These are phyloP conservation scores for Corticium candelabrum DNA, from an alignment of 37 sponge, comb jelly and placozoan genomes.

Conservation along the genomic window DNA sequence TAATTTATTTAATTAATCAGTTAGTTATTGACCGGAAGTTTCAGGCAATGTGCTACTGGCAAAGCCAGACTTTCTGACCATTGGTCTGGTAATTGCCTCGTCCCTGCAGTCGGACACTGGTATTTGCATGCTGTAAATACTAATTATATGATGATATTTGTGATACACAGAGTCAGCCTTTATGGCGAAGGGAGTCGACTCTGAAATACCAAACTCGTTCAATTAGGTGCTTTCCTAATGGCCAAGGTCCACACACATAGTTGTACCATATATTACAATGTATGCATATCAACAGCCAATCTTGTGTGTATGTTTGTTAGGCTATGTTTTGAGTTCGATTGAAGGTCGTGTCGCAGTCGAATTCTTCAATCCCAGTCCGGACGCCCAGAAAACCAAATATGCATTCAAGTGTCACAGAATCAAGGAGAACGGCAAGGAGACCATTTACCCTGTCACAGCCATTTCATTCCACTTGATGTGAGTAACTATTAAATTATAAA, in stretches of 20 bases:
- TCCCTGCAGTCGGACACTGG: too few species aligned
- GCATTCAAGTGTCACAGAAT: constrained; percentile 98
- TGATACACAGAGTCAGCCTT: constrained; percentile 19
- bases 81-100: too few species aligned
- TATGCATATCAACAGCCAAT: not conserved
- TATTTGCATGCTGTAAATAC: too few species aligned
- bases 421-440: constrained; percentile 81
- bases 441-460: constrained; percentile 87
- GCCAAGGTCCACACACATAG: constrained; percentile 30
- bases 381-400: constrained; percentile 90
- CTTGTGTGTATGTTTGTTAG: constrained; percentile 7
- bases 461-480: constrained; percentile 65
- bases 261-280: not conserved
- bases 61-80: too few species aligned
- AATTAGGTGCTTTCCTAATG: constrained; percentile 85
- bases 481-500: not conserved
- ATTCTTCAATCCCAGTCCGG: constrained; percentile 69
- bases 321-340: constrained; percentile 47
- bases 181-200: constrained; percentile 72
- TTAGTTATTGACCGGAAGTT: too few species aligned
- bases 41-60: too few species aligned
- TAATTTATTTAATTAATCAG: too few species aligned
- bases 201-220: constrained; percentile 93
- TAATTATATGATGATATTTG: too few species aligned
- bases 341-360: constrained; percentile 93